phyloP scores from a whole-genome alignment of 92 coral and sea anemone genomes.

The Phenganax stokvisi region DNA sequence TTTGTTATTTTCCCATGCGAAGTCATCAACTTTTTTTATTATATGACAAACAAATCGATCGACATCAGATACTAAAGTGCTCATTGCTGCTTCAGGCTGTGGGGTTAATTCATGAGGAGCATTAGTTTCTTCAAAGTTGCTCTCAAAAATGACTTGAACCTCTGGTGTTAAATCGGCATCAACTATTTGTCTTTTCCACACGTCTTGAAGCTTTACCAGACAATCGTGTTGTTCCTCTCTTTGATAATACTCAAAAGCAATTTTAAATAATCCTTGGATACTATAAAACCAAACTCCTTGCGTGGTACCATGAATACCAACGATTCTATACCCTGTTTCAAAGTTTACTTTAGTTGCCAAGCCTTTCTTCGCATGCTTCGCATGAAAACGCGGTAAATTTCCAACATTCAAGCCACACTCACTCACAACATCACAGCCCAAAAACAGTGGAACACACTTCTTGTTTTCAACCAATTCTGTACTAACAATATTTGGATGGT shows the following conservation, averaged over 20 bases:
- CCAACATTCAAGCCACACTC: conserved; percentile 62
- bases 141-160: conserved; percentile 27
- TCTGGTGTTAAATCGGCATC: conserved; percentile 55
- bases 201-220: conserved; percentile 46
- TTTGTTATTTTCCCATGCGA: not conserved
- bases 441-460: conserved; percentile 56
- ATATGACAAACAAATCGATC: not conserved
- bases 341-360: conserved; percentile 69
- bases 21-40: not conserved
- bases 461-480: conserved; percentile 24
- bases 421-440: conserved; percentile 79
- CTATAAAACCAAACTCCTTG: conserved; percentile 92
- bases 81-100: not conserved
- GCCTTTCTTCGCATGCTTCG: conserved; percentile 70
- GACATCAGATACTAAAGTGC: not conserved
- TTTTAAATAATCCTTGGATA: conserved; percentile 77
- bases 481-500: conserved; percentile 39
- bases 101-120: not conserved
- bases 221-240: conserved; percentile 78
- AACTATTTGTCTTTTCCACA: conserved; percentile 63
- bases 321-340: conserved; percentile 50
- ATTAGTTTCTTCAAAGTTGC: not conserved
- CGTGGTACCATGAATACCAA: conserved; percentile 75
- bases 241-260: conserved; percentile 71
- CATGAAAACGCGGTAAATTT: conserved; percentile 85